Conservation (phyloP, 2,113 vertebrate genomes). For the Astur gentilis region DNA sequence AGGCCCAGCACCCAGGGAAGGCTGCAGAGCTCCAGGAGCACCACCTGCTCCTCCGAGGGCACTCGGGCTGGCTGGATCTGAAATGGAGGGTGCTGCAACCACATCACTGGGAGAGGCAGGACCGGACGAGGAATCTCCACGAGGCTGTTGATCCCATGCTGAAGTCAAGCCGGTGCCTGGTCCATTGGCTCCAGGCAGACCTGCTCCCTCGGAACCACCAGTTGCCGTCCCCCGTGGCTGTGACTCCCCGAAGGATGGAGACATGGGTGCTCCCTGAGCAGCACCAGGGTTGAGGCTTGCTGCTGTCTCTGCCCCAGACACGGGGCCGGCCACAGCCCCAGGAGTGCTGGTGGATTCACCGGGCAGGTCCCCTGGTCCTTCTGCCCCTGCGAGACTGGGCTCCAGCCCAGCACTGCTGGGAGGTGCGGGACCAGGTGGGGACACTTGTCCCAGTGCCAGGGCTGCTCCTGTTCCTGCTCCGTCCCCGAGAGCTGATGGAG, state of each 20-base stretch:
- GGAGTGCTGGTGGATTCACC: not conserved
- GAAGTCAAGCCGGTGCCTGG: too few species aligned
- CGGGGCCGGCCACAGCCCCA: not conserved
- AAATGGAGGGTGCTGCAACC: not conserved
- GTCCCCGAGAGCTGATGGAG: too few species aligned
- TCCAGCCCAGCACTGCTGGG: not conserved
- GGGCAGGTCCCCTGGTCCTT: not conserved
- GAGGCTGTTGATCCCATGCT: not conserved
- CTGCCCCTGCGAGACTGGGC: not conserved
- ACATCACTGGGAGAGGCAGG: not conserved
- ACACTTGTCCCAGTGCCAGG: not conserved
- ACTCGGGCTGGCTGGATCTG: not conserved
- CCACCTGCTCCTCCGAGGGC: fast-evolving
- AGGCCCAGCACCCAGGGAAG: not conserved
- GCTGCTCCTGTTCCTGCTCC: too few species aligned
- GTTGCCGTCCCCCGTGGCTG: too few species aligned
- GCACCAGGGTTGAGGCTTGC: too few species aligned
- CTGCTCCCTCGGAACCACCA: too few species aligned
- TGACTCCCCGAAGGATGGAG: too few species aligned
- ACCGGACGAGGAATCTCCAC: not conserved
- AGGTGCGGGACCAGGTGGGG: not conserved
- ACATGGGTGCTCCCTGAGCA: too few species aligned
- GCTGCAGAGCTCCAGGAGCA: not conserved
- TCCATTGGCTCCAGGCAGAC: too few species aligned
- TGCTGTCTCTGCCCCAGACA: too few species aligned